Conservation (phyloP, 2,888 invertebrate species). For the Tortrix viridana region DNA sequence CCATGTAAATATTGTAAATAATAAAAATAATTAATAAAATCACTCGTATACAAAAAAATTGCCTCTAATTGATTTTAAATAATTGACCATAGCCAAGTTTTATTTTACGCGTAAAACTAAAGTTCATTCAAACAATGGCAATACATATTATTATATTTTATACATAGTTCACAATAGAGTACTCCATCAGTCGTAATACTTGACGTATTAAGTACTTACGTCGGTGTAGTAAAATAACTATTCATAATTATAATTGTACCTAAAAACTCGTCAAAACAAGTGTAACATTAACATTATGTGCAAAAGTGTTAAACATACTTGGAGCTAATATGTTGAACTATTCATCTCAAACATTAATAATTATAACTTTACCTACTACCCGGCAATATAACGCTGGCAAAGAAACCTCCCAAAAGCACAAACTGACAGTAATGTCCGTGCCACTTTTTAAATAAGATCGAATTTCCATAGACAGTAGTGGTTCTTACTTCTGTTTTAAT, state of each 20-base stretch:
- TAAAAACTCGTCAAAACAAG: slow-evolving; percentile 30
- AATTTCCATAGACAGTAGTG: too few relatives aligned
- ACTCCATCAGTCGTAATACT: slow-evolving; percentile 28
- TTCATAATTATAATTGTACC: slow-evolving; percentile 29
- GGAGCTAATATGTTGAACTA: slow-evolving; percentile 29
- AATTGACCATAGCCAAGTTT: not conserved
- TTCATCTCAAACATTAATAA: slow-evolving; percentile 22
- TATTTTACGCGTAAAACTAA: not conserved
- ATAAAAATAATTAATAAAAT: slow-evolving; percentile 23
- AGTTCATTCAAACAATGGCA: slow-evolving; percentile 1
- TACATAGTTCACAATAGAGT: slow-evolving; percentile 16
- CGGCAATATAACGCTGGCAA: too few relatives aligned
- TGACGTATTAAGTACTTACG: slow-evolving; percentile 29
- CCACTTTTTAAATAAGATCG: too few relatives aligned
- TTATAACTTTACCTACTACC: slow-evolving; percentile 9
- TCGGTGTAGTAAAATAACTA: slow-evolving; percentile 20
- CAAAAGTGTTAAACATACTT: slow-evolving; percentile 19
- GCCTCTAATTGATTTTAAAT: slow-evolving; percentile 1
- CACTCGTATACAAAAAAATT: slow-evolving; percentile 11
- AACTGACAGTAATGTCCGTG: too few relatives aligned
- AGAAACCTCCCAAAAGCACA: too few relatives aligned
- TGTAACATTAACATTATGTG: slow-evolving; percentile 30
- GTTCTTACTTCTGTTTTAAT: too few relatives aligned
- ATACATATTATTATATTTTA: slow-evolving; percentile 12
- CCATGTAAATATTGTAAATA: slow-evolving; percentile 6